A percentile compares a stretch with the other conserved stretches of the same genome.
phyloP scores from a whole-genome alignment of 2,113 vertebrate species.

The Sapajus apella region DNA sequence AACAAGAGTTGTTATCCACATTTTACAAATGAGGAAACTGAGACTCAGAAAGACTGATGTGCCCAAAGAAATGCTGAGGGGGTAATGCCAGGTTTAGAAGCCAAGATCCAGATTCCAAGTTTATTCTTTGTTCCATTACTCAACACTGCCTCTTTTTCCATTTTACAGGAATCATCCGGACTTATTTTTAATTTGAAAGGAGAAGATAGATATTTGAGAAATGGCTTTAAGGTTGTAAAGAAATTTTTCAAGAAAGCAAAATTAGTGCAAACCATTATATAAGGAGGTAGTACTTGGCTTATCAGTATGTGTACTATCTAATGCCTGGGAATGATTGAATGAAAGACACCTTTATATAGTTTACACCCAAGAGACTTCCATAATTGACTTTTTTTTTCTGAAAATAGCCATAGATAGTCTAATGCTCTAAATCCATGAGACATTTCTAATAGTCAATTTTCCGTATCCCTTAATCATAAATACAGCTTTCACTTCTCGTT shows the following conservation, averaged over 20 bases:
- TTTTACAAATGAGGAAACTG: slow-evolving; percentile 57
- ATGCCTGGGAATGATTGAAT: background rate
- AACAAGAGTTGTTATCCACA: slow-evolving; percentile 24
- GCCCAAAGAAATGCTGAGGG: background rate
- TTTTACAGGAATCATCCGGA: background rate
- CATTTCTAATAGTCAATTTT: background rate
- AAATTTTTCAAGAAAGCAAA: background rate
- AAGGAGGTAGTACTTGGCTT: background rate
- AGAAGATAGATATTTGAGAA: slow-evolving; percentile 10
- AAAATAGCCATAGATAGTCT: background rate
- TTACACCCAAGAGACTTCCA: background rate
- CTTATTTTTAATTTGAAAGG: slow-evolving; percentile 55
- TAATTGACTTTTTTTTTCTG: background rate
- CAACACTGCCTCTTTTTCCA: background rate
- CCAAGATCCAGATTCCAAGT: slow-evolving; percentile 6
- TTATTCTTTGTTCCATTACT: slow-evolving; percentile 46
- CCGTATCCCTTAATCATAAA: background rate
- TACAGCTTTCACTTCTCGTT: background rate
- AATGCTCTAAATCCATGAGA: background rate
- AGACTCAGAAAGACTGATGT: slow-evolving; percentile 37
- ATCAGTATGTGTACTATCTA: background rate
- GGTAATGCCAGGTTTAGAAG: background rate
- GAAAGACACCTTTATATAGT: background rate
- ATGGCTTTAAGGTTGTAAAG: slow-evolving; percentile 32
- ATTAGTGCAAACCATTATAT: background rate